phyloP scores from a whole-genome alignment of 2,113 vertebrate genomes.

The Tragelaphus imberbis region DNA sequence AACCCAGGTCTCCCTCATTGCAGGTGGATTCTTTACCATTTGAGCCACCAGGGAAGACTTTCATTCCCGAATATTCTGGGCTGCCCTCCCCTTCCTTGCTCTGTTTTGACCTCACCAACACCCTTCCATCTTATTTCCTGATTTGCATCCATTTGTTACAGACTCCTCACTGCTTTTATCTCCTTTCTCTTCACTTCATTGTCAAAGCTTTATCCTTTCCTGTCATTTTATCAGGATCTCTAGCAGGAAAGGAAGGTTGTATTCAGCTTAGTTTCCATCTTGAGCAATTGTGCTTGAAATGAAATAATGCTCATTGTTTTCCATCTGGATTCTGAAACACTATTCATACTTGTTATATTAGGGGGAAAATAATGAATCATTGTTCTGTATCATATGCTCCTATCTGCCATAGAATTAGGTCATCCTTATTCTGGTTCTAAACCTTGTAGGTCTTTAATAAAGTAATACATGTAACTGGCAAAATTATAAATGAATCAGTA shows the following conservation, averaged over 20 bases:
- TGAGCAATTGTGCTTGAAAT: neutral
- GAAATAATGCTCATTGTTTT: neutral
- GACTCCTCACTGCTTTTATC: neutral
- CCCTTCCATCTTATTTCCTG: neutral
- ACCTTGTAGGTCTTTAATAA: neutral
- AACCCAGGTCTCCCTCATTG: neutral
- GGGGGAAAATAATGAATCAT: neutral
- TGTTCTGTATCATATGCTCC: neutral
- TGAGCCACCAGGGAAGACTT: neutral
- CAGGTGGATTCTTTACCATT: neutral
- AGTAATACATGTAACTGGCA: neutral
- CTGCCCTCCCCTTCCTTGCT: neutral
- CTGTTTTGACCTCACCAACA: neutral
- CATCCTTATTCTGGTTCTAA: neutral
- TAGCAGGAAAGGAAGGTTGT: neutral
- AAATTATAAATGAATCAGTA: neutral
- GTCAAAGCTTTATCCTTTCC: neutral
- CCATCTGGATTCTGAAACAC: neutral
- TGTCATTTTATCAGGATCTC: neutral
- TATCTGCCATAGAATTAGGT: neutral
- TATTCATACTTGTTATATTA: neutral
- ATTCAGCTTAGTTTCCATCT: neutral
- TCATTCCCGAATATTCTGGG: neutral
- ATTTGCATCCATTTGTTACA: neutral
- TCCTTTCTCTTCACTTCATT: neutral